Evolutionary conservation across 2,888 invertebrate genomes (phyloP).

Genomic region (Esperia sulphurella): DNA sequence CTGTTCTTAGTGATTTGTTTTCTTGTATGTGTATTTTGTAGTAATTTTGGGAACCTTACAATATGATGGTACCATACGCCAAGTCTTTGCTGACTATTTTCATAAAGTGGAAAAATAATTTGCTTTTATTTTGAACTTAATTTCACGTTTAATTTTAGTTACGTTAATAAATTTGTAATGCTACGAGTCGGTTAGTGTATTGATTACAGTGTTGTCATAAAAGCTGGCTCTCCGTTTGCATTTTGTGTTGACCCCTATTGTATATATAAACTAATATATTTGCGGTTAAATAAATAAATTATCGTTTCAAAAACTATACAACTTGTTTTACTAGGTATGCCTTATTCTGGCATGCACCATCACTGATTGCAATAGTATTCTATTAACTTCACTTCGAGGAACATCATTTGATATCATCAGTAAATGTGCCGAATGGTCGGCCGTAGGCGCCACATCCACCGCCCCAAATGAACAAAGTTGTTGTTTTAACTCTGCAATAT

Average conservation of each 20-base stretch:
- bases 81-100: constrained; percentile 23
- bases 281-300: constrained; percentile 76
- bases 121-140: background rate
- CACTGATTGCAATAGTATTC: no score
- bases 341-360: no score
- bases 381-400: no score
- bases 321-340: constrained; percentile 15
- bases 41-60: constrained; percentile 50
- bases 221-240: constrained; percentile 65
- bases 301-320: constrained; percentile 63
- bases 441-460: no score
- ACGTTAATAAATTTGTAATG: constrained; percentile 7
- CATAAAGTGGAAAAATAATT: constrained; percentile 27
- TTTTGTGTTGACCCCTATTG: constrained; percentile 73
- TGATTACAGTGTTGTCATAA: constrained; percentile 28
- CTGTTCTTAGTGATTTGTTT: constrained; percentile 49
- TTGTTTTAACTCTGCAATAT: no score
- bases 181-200: constrained; percentile 34
- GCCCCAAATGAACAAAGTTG: no score
- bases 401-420: no score
- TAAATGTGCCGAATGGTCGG: no score
- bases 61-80: constrained; percentile 29
- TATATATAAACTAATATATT: constrained; percentile 78
- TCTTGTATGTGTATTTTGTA: constrained; percentile 59
- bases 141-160: background rate